Base-by-base conservation (phyloP, 53 echinoderm and acorn worm genomes). In the Crossaster papposus region DNA sequence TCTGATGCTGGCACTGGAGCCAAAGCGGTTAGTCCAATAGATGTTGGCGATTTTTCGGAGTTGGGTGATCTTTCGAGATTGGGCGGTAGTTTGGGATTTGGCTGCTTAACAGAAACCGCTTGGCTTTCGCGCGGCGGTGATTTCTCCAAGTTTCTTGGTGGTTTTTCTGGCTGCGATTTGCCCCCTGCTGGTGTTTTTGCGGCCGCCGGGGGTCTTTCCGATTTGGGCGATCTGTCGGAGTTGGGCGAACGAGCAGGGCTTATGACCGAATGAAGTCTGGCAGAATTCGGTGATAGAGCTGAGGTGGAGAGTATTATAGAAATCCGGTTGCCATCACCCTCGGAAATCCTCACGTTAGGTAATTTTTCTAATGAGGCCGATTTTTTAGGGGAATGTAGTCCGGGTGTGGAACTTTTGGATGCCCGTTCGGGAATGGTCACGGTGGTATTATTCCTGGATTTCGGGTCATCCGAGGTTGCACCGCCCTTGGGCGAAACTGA, bases 301-400 rank as follows among this genome's bases (percentile, higher is more conserved):
- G 87, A 87, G 4, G 87, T 87, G 32, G 87, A 77, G 2, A 87
- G 55, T 24, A 62, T 77, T 17, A 87, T 87, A 62, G 87, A 87
- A 32, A 87, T 87, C 23, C 76, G 29, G 37, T 87, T 87, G 3
- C 75, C 87, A 36, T 87, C 87, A 14, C 76, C 54, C 50, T 87
- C 87, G 24, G 76, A 58, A 29, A 87, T 87, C 55, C 87, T 53
- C 0, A 87, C 75, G 75, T 75, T 87, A n/a, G 87, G 87, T 35
- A 75, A 72, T 72, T 71, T 71, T 54, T 85, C 85, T n/a, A 54
- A 18, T 15, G 85, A 20, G 3, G 53, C 35, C 5, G 53, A 85
- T 34, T 85, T 72, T 77, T 87, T 87, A 20, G 87, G 86, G 36
- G 87, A 87, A 50, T 75, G 87, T 0, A 76, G 62, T 72, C 33